These are phyloP conservation scores for Leptobrachium leishanense DNA, from an alignment of 2,113 vertebrate species.

Conservation along the genomic window DNA sequence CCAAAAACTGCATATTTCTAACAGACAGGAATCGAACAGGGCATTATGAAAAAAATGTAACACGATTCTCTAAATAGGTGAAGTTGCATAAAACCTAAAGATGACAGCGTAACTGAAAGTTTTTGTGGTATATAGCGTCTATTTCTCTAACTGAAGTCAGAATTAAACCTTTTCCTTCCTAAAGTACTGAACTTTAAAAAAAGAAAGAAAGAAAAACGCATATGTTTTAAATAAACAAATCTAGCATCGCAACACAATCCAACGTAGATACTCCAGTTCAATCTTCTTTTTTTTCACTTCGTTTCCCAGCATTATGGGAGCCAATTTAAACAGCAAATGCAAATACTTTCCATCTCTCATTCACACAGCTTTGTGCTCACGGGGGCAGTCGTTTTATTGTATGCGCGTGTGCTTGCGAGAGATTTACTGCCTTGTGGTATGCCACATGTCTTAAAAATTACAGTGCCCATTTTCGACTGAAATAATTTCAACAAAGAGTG, in stretches of 20 bases:
- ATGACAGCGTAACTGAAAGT: no score
- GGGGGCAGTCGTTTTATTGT: constrained; percentile 44
- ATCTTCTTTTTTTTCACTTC: constrained; percentile 15
- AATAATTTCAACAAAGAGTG: constrained; percentile 78
- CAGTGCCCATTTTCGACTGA: constrained; percentile 75
- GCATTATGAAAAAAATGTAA: no score
- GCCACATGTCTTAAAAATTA: constrained; percentile 77
- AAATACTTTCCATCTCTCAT: constrained; percentile 28
- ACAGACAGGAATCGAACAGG: no score
- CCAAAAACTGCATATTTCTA: no score
- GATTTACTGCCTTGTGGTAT: constrained; percentile 64
- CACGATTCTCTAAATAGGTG: no score
- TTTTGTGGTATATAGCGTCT: no score
- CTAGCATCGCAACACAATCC: constrained; percentile 7
- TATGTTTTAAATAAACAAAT: constrained; percentile 34
- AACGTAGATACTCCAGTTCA: fast-evolving
- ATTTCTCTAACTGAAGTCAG: no score
- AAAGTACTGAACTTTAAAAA: background rate
- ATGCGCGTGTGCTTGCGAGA: background rate
- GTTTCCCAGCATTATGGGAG: constrained; percentile 19
- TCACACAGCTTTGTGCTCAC: constrained; percentile 44
- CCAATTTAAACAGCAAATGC: constrained; percentile 2
- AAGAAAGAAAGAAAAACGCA: background rate
- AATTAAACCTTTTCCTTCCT: background rate
- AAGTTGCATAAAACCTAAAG: no score